Base-by-base conservation (phyloP, 2,797 vertebrate species). In the Thamnophis elegans region DNA sequence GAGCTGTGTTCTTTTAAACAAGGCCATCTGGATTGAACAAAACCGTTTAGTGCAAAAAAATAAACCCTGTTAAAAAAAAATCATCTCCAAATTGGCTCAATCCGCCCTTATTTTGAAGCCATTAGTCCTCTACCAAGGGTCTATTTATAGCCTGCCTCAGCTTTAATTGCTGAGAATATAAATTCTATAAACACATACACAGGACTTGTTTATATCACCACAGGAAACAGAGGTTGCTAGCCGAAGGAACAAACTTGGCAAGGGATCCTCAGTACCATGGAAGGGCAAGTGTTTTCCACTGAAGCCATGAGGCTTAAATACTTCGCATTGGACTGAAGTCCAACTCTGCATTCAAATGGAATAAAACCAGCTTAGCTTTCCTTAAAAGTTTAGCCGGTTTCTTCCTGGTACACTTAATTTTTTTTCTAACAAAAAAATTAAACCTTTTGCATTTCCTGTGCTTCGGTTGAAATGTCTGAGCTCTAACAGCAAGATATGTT, bases 91-190 rank as follows among this genome's bases (percentile, higher is more conserved):
- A n/a, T 32, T 47, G 85, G 25, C 56, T 62, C 22, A n/a, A 20
- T 16, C 88, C 47, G 16, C 55, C 58, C 22, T 91, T 85, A 36
- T 88, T 88, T 88, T 55, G 65, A 60, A 62, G 25, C 14, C 68
- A 18, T 25, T 62, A 28, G 54, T 54, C 60, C 51, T 65, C 86
- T 55, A 25, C 51, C 18, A 7, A n/a, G 51, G 51, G 2, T 47
- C 60, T 88, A 90, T 88, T 88, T 88, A 82, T 78, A 88, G 42
- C n/a, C n/a, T 5, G 47, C 25, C 55, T 25, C 32, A 47, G 28
- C 47, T 22, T 42, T 47, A 62, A 88, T 53, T 60, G 65, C 56
- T 88, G 92, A 90, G 92, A 91, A 85, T 58, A 54, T 93, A 42
- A 93, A 88, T 55, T 60, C 36, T 62, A 55, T 20, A 59, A 59